Base-by-base conservation (phyloP, 2,888 invertebrate species). In the Anthoptus insignis region DNA sequence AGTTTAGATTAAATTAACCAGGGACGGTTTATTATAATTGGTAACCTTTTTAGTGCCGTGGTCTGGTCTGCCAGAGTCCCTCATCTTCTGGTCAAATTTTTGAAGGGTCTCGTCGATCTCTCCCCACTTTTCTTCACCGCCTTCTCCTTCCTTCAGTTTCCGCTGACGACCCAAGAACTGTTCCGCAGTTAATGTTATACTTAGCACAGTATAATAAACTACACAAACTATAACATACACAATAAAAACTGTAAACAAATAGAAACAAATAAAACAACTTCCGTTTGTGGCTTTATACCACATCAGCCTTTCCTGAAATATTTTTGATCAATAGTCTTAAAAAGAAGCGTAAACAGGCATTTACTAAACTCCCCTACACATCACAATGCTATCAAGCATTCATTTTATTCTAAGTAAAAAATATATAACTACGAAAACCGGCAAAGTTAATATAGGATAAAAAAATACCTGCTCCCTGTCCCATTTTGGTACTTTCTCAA, bases 401-500 rank as follows among this genome's bases (percentile, higher is more conserved):
- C n/a, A n/a, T n/a, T n/a, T n/a, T n/a, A n/a, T n/a, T n/a, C n/a
- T n/a, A n/a, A n/a, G n/a, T n/a, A n/a, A n/a, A n/a, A n/a, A n/a
- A n/a, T n/a, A n/a, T n/a, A n/a, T n/a, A n/a, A 27, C 27, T 27
- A 27, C 7, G 7, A 27, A 27, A 3, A 27, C 27, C 7, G 27
- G 27, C 27, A n/a, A n/a, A n/a, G 27, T 7, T 5, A 27, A 27
- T 34, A 39, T 6, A 27, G 27, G 27, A 6, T 5, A 14, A n/a
- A 2, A 7, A 64, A 76, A 73, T 71, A 94, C 95, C 89, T 97
- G 97, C 82, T 98, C 97, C 72, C 96, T 95, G 83, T 97, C 98
- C 98, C 98, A 98, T 84, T 98, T 98, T 9, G 98, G 98, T 59
- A 98, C 98, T 82, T 96, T 96, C 78, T 97, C 97, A 64, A 96